These are phyloP conservation scores for Pandemis cinnamomeana DNA, from an alignment of 2,888 invertebrate species.

Conservation along the genomic window DNA sequence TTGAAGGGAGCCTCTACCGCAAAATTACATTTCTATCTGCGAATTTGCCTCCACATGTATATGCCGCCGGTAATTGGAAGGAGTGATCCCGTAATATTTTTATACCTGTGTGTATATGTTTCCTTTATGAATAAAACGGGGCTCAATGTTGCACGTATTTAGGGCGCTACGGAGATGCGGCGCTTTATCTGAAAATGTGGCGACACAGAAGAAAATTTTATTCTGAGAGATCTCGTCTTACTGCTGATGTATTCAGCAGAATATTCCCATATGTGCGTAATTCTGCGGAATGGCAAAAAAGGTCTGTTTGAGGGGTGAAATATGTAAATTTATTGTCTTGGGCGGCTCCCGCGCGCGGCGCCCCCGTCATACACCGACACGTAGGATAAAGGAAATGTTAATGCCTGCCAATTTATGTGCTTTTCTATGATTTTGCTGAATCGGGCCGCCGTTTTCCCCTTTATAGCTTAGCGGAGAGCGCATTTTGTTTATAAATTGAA, in stretches of 20 bases:
- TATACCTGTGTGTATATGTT: conserved; percentile 30
- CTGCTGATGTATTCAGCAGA: conserved; percentile 84
- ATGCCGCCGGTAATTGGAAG: conserved; percentile 52
- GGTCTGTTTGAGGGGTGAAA: conserved; percentile 85
- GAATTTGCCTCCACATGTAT: conserved; percentile 63
- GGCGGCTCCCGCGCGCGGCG: conserved; percentile 74
- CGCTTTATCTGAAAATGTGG: conserved; percentile 80
- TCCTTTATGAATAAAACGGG: conserved; percentile 39
- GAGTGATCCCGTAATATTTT: conserved; percentile 43
- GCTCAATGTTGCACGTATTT: conserved; percentile 50
- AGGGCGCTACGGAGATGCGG: conserved; percentile 63
- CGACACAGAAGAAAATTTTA: conserved; percentile 81
- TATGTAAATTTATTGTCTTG: conserved; percentile 85
- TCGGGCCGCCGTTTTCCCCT: conserved; percentile 76
- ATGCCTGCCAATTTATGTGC: conserved; percentile 84
- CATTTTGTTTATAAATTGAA: conserved; percentile 70
- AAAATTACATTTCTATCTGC: conserved; percentile 83
- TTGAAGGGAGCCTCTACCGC: conserved; percentile 79
- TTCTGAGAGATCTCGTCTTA: conserved; percentile 82
- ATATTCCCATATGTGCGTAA: conserved; percentile 85
- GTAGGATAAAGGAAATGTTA: conserved; percentile 85
- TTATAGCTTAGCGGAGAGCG: conserved; percentile 65
- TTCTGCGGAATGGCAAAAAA: conserved; percentile 85
- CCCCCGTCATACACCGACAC: conserved; percentile 84
- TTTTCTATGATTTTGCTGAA: conserved; percentile 85